Conservation (phyloP, 2,888 invertebrate species). For the Blera fallax region DNA sequence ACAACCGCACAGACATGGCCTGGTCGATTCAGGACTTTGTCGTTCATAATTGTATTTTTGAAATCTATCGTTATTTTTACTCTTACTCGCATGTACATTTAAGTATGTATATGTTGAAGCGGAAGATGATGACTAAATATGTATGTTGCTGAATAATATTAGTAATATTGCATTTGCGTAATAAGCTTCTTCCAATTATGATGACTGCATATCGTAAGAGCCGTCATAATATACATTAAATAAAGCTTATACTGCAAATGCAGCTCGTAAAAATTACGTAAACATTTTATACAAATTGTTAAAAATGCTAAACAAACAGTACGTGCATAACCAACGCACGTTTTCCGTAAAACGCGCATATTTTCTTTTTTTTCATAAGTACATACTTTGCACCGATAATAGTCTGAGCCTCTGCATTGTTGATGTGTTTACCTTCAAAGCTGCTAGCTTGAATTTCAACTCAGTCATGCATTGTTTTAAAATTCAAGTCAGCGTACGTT, state of each 20-base stretch:
- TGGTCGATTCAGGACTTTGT: no score
- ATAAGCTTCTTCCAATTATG: not conserved
- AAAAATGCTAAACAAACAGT: constrained; percentile 34
- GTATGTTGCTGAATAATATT: no score
- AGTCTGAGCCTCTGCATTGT: constrained; percentile 4
- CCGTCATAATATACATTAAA: not conserved
- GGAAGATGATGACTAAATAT: no score
- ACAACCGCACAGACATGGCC: no score
- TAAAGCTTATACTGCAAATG: not conserved
- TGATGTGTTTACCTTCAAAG: constrained; percentile 10
- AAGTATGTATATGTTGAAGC: no score
- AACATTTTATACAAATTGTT: constrained; percentile 17
- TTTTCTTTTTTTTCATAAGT: not conserved
- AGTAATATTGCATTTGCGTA: not conserved
- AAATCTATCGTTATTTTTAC: no score
- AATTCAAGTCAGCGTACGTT: constrained; percentile 25
- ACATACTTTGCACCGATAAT: not conserved
- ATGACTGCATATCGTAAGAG: not conserved
- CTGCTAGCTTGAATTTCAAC: not conserved
- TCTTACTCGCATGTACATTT: no score
- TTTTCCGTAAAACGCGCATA: constrained; percentile 38
- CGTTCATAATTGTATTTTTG: no score
- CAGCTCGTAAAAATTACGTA: constrained; percentile 13
- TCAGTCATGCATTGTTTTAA: constrained; percentile 18
- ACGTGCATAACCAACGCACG: constrained; percentile 39